Conservation (phyloP, 2,888 invertebrate genomes). For the Drosophila percnosoma region DNA sequence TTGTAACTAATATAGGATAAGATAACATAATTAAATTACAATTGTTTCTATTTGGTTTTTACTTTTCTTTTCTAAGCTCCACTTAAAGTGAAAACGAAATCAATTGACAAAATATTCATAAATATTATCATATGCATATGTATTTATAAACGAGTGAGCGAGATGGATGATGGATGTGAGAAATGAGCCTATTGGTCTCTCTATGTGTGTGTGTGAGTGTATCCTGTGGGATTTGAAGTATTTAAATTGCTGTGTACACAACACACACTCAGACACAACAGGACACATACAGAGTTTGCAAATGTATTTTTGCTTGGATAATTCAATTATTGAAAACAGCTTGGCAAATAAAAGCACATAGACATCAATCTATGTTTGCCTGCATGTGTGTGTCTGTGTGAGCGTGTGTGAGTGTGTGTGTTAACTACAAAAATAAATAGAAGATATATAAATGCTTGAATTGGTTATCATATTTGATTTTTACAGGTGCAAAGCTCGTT, state of each 20-base stretch:
- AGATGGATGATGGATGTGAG: conserved; percentile 50
- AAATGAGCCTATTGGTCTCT: conserved; percentile 25
- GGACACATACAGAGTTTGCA: conserved; percentile 27
- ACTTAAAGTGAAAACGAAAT: conserved; percentile 35
- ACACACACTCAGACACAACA: background rate
- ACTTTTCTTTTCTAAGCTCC: conserved; percentile 16
- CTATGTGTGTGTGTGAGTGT: conserved; percentile 12
- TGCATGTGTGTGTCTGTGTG: conserved; percentile 1
- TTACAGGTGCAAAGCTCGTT: conserved; percentile 44
- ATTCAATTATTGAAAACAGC: conserved; percentile 69
- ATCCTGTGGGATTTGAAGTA: conserved; percentile 37
- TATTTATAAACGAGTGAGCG: conserved; percentile 41
- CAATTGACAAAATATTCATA: conserved; percentile 48
- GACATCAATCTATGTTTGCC: conserved; percentile 26
- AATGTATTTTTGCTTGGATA: conserved; percentile 62
- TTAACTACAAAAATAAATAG: conserved; percentile 32
- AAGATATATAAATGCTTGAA: conserved; percentile 42
- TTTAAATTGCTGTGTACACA: conserved; percentile 40
- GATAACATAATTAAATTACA: conserved; percentile 21
- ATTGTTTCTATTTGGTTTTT: conserved; percentile 15
- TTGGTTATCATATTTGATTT: conserved; percentile 29
- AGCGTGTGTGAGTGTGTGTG: conserved; percentile 7
- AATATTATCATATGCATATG: conserved; percentile 44
- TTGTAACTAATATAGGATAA: conserved; percentile 45
- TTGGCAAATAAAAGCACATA: conserved; percentile 52